phyloP scores from a whole-genome alignment of 2,113 vertebrate genomes.

The Tachycineta bicolor region DNA sequence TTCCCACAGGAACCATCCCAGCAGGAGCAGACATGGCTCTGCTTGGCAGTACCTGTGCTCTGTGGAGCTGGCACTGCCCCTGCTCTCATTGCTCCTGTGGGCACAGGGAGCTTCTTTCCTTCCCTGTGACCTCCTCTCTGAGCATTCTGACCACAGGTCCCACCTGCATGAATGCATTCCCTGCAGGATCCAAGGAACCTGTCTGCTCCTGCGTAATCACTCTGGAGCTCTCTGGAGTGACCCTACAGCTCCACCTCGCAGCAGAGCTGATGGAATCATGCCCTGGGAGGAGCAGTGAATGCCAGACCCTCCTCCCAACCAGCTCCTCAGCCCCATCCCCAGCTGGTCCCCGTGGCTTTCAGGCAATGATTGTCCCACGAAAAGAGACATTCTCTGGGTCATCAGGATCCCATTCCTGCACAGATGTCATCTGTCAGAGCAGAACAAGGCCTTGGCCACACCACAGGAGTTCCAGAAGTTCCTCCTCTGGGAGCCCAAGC shows the following conservation, averaged over 20 bases:
- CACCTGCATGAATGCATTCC: background rate
- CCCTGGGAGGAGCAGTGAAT: background rate
- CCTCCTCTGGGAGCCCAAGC: background rate
- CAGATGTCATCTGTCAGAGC: background rate
- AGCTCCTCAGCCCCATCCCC: rapidly evolving
- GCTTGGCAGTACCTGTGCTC: background rate
- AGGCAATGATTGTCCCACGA: background rate
- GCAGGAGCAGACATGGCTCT: background rate
- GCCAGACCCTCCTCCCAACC: background rate
- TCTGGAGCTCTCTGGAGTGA: background rate
- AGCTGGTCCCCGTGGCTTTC: rapidly evolving
- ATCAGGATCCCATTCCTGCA: background rate
- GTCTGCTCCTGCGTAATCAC: background rate
- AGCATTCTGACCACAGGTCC: background rate
- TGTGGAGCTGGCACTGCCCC: background rate
- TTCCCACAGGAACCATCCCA: background rate
- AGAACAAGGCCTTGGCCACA: background rate
- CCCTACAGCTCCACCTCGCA: background rate
- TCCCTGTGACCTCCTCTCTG: background rate
- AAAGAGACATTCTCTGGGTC: background rate
- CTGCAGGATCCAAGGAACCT: background rate
- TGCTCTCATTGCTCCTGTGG: slow-evolving; percentile 8
- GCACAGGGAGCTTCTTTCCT: background rate
- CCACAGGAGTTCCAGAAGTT: background rate
- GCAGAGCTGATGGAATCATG: background rate